Conservation (phyloP, 2,888 invertebrate genomes). For the Microctonus brassicae region DNA sequence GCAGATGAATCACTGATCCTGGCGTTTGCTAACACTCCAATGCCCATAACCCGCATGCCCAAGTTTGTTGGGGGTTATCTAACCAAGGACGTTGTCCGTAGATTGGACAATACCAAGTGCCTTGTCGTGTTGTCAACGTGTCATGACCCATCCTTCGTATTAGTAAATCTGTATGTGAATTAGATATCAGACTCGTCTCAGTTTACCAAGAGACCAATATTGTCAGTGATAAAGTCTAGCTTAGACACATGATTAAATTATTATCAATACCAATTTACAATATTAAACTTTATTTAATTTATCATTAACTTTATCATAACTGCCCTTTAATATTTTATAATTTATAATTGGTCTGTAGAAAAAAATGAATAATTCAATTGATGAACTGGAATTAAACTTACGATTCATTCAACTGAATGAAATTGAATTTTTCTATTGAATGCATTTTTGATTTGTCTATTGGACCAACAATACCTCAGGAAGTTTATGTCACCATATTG, state of each 20-base stretch:
- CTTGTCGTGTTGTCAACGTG: slow-evolving; percentile 35
- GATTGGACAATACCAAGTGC: slow-evolving; percentile 33
- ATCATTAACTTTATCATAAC: background rate
- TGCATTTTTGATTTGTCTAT: background rate
- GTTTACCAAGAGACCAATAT: background rate
- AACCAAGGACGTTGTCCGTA: slow-evolving; percentile 19
- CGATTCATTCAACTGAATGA: too few relatives aligned
- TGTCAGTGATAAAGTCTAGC: background rate
- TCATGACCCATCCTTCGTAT: slow-evolving; percentile 11
- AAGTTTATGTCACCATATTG: slow-evolving; percentile 4
- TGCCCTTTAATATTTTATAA: too few relatives aligned
- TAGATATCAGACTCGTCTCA: background rate
- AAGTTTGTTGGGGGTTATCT: slow-evolving; percentile 25
- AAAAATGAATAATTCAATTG: too few relatives aligned
- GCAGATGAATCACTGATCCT: slow-evolving; percentile 37
- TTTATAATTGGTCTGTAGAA: too few relatives aligned
- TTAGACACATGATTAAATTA: background rate
- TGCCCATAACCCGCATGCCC: slow-evolving; percentile 22
- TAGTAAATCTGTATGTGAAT: slow-evolving; percentile 4
- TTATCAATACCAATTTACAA: too few relatives aligned
- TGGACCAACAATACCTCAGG: slow-evolving; percentile 9
- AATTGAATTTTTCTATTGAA: too few relatives aligned
- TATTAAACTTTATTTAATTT: too few relatives aligned
- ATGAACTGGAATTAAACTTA: too few relatives aligned
- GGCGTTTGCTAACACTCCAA: slow-evolving; percentile 27